Percentiles rank a stretch among this genome's conserved stretches.
phyloP scores from a whole-genome alignment of 23 tunicate species.

The Pegea sp. region DNA sequence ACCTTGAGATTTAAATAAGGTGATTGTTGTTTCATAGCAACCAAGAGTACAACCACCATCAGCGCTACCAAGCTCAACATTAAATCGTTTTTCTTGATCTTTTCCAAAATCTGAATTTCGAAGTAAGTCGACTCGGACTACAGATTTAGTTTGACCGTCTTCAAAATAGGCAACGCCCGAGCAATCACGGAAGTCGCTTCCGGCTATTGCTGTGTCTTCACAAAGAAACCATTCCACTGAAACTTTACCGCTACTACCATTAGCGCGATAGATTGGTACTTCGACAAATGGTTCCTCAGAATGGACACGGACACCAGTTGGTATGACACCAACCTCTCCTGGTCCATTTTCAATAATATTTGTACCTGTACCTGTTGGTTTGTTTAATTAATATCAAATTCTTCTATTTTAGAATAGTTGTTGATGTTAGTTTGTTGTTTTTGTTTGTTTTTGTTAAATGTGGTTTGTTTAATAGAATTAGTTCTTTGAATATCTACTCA shows the following conservation, averaged over 20 bases:
- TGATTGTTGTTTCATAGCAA: conserved; percentile 36
- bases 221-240: conserved; percentile 64
- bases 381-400: no score
- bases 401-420: no score
- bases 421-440: no score
- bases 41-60: conserved; percentile 47
- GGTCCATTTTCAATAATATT: conserved; percentile 4
- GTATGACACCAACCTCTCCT: conserved; percentile 37
- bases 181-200: conserved; percentile 41
- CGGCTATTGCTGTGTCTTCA: conserved; percentile 60
- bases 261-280: conserved; percentile 29
- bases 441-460: not conserved
- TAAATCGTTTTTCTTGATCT: conserved; percentile 4
- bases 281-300: conserved; percentile 6
- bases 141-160: conserved; percentile 36
- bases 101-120: not conserved
- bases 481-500: not conserved
- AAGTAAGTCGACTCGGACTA: conserved; percentile 14
- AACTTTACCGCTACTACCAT: conserved; percentile 18
- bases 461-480: not conserved
- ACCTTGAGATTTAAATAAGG: conserved; percentile 1
- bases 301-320: conserved; percentile 2
- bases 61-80: conserved; percentile 54
- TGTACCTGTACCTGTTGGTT: no score
- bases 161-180: conserved; percentile 14